phyloP scores from a whole-genome alignment of 2,113 vertebrate species.

The Danionella cerebrum region DNA sequence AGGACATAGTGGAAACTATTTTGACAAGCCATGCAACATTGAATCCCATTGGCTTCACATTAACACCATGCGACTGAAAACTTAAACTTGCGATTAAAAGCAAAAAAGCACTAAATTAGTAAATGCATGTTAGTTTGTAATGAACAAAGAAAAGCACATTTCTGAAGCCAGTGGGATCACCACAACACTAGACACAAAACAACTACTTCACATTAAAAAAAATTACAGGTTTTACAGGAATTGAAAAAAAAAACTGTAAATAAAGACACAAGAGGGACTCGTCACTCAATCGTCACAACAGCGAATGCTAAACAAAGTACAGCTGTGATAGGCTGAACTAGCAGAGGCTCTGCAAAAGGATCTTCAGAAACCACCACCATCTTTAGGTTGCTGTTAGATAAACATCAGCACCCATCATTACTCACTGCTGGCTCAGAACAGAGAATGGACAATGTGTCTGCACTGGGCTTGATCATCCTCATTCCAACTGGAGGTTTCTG shows the following conservation, averaged over 20 bases:
- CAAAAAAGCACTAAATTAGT: constrained; percentile 10
- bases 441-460: constrained; percentile 19
- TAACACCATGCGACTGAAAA: constrained; percentile 7
- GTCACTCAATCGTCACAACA: background rate
- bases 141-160: background rate
- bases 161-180: constrained; percentile 39
- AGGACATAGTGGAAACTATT: constrained; percentile 20
- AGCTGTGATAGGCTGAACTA: constrained; percentile 50
- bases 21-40: constrained; percentile 39
- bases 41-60: constrained; percentile 40
- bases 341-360: constrained; percentile 32
- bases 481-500: constrained; percentile 55
- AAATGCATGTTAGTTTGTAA: background rate
- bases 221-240: constrained; percentile 28
- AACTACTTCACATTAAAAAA: constrained; percentile 19
- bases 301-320: constrained; percentile 23
- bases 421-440: constrained; percentile 24
- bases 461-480: constrained; percentile 46
- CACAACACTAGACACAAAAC: constrained; percentile 22
- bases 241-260: constrained; percentile 34
- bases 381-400: constrained; percentile 7
- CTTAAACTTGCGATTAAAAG: constrained; percentile 3
- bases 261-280: constrained; percentile 36
- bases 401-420: constrained; percentile 14
- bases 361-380: constrained; percentile 20